A percentile compares a stretch with the other conserved stretches of the same genome.
These are phyloP conservation scores for Gastracanthus pulcherrimus DNA, from an alignment of 2,888 invertebrate species.

Conservation along the genomic window DNA sequence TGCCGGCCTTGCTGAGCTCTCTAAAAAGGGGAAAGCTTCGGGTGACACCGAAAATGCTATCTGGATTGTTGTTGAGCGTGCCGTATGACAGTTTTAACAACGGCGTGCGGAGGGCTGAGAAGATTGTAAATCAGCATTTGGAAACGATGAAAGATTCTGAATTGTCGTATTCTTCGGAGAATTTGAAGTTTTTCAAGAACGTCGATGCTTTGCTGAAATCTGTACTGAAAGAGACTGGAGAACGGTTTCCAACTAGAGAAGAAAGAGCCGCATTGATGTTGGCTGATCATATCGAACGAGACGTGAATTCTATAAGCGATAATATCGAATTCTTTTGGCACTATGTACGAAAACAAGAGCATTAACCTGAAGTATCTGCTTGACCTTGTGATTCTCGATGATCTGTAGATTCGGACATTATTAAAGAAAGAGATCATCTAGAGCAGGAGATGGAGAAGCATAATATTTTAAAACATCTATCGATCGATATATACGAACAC, in stretches of 20 bases:
- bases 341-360: constrained; percentile 61
- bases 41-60: constrained; percentile 43
- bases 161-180: neutral
- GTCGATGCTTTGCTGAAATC: neutral
- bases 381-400: constrained; percentile 62
- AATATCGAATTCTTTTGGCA: constrained; percentile 64
- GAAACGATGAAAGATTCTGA: neutral
- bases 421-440: constrained; percentile 61
- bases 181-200: neutral
- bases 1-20: neutral
- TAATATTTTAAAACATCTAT: neutral
- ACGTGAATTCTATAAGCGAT: constrained; percentile 60
- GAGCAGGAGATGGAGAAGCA: constrained; percentile 35
- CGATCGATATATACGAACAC: neutral
- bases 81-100: neutral
- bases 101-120: neutral
- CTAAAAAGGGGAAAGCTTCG: neutral
- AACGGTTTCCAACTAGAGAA: constrained; percentile 21
- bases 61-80: constrained; percentile 59
- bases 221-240: constrained; percentile 55
- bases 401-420: constrained; percentile 62
- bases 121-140: neutral
- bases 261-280: constrained; percentile 52
- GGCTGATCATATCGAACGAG: constrained; percentile 57
- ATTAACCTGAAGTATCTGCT: constrained; percentile 64